These are phyloP conservation scores for Pogoniulus pusillus DNA, from an alignment of 2,797 vertebrate species.

Conservation along the genomic window DNA sequence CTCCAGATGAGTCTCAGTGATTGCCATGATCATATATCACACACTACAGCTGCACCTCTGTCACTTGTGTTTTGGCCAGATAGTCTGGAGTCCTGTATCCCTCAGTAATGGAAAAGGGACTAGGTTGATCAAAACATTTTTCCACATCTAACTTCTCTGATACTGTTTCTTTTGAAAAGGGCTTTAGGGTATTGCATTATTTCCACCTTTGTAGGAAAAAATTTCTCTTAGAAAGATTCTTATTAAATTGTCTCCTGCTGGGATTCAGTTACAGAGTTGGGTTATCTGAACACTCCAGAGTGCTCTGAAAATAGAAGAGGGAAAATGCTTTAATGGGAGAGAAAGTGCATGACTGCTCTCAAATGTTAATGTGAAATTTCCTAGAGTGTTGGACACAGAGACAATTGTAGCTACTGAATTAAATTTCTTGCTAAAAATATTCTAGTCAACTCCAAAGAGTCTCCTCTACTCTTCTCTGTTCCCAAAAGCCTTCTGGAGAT, in stretches of 20 bases:
- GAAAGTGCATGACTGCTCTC: not conserved
- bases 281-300: constrained; percentile 38
- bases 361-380: not conserved
- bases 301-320: constrained; percentile 13
- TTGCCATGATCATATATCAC: not conserved
- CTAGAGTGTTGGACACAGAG: not conserved
- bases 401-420: not conserved
- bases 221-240: not conserved
- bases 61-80: not conserved
- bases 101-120: not conserved
- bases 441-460: not conserved
- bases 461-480: not conserved
- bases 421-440: not conserved
- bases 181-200: not conserved
- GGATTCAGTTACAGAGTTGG: not conserved
- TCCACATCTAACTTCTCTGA: not conserved
- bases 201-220: not conserved
- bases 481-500: not conserved
- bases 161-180: not conserved
- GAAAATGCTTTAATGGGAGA: not conserved
- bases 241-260: constrained; percentile 30
- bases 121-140: constrained; percentile 1
- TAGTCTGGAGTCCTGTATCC: not conserved
- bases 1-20: constrained; percentile 1
- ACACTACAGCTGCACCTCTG: not conserved